phyloP scores from a whole-genome alignment of 2,888 invertebrate species.

The Deilephila elpenor region DNA sequence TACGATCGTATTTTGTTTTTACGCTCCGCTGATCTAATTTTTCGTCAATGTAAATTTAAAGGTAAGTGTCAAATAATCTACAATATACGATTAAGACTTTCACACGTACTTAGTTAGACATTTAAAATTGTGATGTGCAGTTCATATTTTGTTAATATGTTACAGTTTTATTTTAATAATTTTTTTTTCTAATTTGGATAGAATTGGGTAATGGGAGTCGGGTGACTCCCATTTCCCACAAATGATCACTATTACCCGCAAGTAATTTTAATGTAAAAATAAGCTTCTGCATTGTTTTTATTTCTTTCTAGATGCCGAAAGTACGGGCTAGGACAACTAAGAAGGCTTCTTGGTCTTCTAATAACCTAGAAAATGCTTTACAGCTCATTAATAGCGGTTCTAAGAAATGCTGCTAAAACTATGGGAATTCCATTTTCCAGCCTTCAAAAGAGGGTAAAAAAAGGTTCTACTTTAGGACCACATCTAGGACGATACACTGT shows the following conservation, averaged over 20 bases:
- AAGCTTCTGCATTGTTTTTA: conserved; percentile 33
- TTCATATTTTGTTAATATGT: conserved; percentile 40
- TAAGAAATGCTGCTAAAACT: conserved; percentile 43
- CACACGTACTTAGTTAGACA: conserved; percentile 29
- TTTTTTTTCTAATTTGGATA: conserved; percentile 39
- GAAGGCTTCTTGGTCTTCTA: conserved; percentile 48
- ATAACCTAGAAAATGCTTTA: conserved; percentile 42
- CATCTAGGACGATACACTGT: conserved; percentile 44
- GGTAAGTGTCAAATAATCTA: conserved; percentile 40
- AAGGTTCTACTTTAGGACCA: conserved; percentile 42
- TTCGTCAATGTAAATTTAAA: too few species aligned
- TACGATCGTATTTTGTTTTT: conserved; percentile 33
- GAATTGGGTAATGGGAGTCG: conserved; percentile 41
- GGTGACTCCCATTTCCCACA: conserved; percentile 42
- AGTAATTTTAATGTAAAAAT: conserved; percentile 24
- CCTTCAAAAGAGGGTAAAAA: conserved; percentile 42
- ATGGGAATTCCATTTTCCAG: conserved; percentile 40
- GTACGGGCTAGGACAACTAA: conserved; percentile 42
- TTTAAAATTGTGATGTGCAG: conserved; percentile 43
- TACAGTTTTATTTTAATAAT: conserved; percentile 32
- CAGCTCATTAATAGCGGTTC: conserved; percentile 41
- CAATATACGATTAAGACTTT: conserved; percentile 42
- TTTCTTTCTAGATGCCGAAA: conserved; percentile 45
- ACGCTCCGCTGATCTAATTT: too few species aligned
- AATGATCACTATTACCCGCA: conserved; percentile 39